Evolutionary conservation across 2,113 vertebrate species (phyloP).

Genomic region (Nothocercus nigrocapillus): DNA sequence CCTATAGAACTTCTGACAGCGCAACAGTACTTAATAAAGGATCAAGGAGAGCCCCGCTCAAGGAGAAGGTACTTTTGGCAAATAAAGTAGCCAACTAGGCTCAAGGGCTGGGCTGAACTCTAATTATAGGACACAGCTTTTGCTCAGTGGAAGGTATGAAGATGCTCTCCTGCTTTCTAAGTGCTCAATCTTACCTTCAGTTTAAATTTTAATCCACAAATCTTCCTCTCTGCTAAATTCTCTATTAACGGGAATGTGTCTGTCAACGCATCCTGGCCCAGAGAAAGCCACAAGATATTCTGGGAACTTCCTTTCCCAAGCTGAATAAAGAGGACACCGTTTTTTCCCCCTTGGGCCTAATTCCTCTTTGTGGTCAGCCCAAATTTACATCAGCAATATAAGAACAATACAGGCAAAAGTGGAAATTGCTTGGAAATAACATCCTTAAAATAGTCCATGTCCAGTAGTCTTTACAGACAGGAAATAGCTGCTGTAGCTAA

Average conservation of each 20-base stretch:
- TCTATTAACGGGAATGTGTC: background rate
- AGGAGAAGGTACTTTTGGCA: background rate
- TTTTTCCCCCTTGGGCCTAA: background rate
- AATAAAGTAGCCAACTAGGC: background rate
- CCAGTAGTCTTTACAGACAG: background rate
- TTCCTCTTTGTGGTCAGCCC: background rate
- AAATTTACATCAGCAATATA: background rate
- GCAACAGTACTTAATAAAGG: background rate
- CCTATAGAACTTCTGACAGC: background rate
- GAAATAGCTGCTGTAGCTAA: slow-evolving; percentile 23
- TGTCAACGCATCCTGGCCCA: background rate
- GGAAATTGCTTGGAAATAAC: background rate
- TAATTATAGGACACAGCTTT: background rate
- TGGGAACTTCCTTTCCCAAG: background rate
- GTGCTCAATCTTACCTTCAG: background rate
- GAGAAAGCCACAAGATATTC: background rate
- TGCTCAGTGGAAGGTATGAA: background rate
- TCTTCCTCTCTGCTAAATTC: background rate
- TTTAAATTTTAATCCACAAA: background rate
- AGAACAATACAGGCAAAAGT: background rate
- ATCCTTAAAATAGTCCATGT: background rate
- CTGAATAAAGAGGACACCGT: background rate
- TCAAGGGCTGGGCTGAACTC: background rate
- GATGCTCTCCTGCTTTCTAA: background rate
- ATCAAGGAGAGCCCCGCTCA: background rate